These are phyloP conservation scores for Brachyopa scutellaris DNA, from an alignment of 2,888 invertebrate genomes.

Conservation along the genomic window DNA sequence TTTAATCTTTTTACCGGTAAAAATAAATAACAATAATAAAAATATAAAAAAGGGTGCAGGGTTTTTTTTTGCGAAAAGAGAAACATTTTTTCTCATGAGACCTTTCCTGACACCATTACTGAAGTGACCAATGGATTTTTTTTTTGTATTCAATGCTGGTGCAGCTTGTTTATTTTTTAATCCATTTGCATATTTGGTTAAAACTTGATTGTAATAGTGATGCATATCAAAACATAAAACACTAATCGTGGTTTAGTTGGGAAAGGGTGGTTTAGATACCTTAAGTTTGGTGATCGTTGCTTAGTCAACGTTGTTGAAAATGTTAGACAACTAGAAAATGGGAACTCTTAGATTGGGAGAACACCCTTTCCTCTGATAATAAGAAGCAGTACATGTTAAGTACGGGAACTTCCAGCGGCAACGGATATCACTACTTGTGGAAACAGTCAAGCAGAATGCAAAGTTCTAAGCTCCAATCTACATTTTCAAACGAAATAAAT, in stretches of 20 bases:
- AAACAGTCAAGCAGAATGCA: too few species aligned
- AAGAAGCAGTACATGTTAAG: too few species aligned
- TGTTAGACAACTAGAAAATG: too few species aligned
- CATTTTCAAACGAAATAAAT: too few species aligned
- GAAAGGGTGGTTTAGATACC: conserved; percentile 48
- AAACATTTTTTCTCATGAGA: conserved; percentile 58
- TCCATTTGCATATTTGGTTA: conserved; percentile 66
- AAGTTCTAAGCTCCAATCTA: too few species aligned
- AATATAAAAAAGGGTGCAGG: conserved; percentile 10
- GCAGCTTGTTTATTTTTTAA: conserved; percentile 64
- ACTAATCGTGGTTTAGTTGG: conserved; percentile 63
- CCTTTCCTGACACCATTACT: conserved; percentile 26
- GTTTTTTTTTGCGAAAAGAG: conserved; percentile 28
- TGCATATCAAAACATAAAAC: conserved; percentile 38
- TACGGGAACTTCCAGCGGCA: too few species aligned
- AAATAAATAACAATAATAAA: conserved; percentile 52
- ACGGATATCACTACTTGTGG: too few species aligned
- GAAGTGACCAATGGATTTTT: conserved; percentile 17
- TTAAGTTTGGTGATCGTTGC: too few species aligned
- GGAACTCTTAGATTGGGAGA: too few species aligned
- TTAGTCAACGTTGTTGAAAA: too few species aligned
- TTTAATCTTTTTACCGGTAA: conserved; percentile 62
- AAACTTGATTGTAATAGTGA: conserved; percentile 52
- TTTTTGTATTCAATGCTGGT: conserved; percentile 23
- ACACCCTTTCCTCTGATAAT: too few species aligned